phyloP scores from a whole-genome alignment of 2,797 vertebrate genomes.

The Limosa lapponica region DNA sequence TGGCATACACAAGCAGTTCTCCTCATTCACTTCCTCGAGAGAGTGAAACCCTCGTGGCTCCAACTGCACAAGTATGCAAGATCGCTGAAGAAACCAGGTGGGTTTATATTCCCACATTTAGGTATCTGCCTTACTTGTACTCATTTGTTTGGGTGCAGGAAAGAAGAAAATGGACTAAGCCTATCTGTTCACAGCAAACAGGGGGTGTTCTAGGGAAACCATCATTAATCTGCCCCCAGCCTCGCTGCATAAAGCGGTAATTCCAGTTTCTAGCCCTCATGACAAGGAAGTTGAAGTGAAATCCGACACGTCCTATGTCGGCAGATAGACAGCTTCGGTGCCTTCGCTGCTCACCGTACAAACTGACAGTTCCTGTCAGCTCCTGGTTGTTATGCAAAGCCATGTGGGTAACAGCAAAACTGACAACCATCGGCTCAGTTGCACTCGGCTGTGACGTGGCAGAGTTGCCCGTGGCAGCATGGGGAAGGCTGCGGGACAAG shows the following conservation, averaged over 20 bases:
- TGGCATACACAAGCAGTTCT: neutral
- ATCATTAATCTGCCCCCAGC: neutral
- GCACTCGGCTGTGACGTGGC: neutral
- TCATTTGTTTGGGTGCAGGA: neutral
- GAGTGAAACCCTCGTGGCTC: neutral
- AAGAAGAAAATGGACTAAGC: neutral
- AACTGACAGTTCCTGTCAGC: conserved; percentile 57
- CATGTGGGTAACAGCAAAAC: conserved; percentile 6
- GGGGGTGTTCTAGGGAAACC: neutral
- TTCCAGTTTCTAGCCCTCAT: neutral
- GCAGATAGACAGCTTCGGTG: conserved; percentile 16
- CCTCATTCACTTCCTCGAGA: neutral
- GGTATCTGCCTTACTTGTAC: neutral
- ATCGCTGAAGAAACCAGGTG: neutral
- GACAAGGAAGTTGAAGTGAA: conserved; percentile 5
- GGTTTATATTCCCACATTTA: neutral
- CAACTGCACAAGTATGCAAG: neutral
- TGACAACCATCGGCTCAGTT: conserved; percentile 14
- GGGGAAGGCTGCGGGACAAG: fast-evolving
- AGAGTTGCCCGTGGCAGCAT: neutral
- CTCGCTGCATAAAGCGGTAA: fast-evolving
- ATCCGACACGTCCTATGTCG: neutral
- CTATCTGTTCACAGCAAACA: neutral
- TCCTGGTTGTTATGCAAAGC: conserved; percentile 41
- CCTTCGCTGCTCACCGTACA: neutral